Evolutionary conservation across 2,113 vertebrate genomes (phyloP).

Genomic region (Pelecanoides urinatrix): DNA sequence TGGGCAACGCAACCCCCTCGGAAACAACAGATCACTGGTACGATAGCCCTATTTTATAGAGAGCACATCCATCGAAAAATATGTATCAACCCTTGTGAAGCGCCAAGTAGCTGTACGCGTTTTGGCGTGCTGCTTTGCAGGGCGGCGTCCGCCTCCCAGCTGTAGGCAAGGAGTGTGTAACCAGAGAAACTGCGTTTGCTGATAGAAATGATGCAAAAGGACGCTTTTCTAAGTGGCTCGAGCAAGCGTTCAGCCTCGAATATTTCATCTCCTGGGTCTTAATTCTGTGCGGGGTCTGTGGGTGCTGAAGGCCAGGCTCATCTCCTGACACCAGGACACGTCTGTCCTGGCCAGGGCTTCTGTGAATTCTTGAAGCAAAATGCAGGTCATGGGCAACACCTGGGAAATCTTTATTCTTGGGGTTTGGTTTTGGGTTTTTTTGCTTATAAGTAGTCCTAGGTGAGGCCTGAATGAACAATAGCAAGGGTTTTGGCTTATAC

Average conservation of each 20-base stretch:
- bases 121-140: background rate
- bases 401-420: background rate
- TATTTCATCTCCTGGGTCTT: background rate
- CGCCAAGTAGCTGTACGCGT: fast-evolving
- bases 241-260: background rate
- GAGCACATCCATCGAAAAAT: background rate
- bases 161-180: background rate
- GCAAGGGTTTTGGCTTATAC: background rate
- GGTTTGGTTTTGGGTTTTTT: background rate
- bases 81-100: background rate
- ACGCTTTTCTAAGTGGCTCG: background rate
- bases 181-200: background rate
- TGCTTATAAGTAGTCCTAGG: background rate
- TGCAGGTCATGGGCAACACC: background rate
- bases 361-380: background rate
- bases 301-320: background rate
- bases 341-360: background rate
- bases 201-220: background rate
- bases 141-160: background rate
- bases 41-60: background rate
- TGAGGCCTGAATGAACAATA: background rate
- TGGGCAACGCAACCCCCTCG: background rate
- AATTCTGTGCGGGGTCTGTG: too few species aligned
- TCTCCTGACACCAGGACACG: background rate
- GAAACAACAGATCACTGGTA: background rate